A percentile compares a stretch with the other conserved stretches of the same genome.
phyloP scores from a whole-genome alignment of 2,797 vertebrate genomes.

The Mycteria americana region DNA sequence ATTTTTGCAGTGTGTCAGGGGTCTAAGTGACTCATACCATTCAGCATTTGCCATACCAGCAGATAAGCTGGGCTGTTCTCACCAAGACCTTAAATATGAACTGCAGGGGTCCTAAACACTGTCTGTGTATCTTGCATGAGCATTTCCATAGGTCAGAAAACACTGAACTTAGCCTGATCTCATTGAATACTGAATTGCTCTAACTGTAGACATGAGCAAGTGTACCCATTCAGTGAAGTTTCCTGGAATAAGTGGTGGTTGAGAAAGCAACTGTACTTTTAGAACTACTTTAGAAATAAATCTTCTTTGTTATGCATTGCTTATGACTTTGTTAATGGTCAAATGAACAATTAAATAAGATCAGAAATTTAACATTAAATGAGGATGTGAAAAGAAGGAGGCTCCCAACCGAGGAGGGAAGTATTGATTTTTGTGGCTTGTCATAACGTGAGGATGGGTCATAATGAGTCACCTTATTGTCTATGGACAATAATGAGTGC shows the following conservation, averaged over 20 bases:
- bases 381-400: not conserved
- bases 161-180: not conserved
- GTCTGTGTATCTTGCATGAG: not conserved
- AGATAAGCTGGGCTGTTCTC: not conserved
- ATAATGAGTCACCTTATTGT: not conserved
- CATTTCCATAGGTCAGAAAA: not conserved
- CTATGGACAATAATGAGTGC: not conserved
- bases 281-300: not conserved
- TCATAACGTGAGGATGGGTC: not conserved
- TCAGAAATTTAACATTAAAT: not conserved
- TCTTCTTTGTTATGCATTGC: not conserved
- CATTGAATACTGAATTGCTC: not conserved
- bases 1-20: not conserved
- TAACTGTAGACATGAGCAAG: not conserved
- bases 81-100: not conserved
- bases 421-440: not conserved
- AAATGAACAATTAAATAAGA: not conserved
- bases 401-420: not conserved
- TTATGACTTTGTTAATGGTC: not conserved
- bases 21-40: not conserved
- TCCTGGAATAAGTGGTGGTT: not conserved
- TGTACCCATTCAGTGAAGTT: not conserved
- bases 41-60: not conserved
- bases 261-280: not conserved
- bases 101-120: not conserved